A percentile compares a stretch with the other conserved stretches of the same genome.
Evolutionary conservation across 2,888 invertebrate species (phyloP).

Genomic region (Macrophya annulata): DNA sequence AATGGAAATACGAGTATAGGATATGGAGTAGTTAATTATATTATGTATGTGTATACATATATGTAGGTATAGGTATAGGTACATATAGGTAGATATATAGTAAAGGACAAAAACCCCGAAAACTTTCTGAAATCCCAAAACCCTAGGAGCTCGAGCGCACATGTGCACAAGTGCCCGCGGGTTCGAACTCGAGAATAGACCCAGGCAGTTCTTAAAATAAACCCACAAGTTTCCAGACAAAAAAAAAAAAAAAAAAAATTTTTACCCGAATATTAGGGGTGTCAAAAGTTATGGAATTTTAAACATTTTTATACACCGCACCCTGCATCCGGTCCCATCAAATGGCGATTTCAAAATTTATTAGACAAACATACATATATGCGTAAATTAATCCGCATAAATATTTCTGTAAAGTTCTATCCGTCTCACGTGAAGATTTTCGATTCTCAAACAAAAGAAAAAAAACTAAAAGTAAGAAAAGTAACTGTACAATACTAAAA

Average conservation of each 20-base stretch:
- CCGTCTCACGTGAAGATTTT: neutral
- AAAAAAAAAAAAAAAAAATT: neutral
- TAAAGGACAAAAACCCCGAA: conserved; percentile 9
- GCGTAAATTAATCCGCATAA: neutral
- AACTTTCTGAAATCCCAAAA: conserved; percentile 11
- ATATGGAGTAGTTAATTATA: neutral
- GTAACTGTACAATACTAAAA: neutral
- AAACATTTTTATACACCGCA: neutral
- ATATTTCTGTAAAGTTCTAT: neutral
- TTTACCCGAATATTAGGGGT: conserved; percentile 18
- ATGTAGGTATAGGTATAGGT: neutral
- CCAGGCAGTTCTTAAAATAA: conserved; percentile 20
- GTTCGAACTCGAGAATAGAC: neutral
- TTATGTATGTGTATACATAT: neutral
- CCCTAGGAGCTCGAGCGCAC: conserved; percentile 1
- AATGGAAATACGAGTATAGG: neutral
- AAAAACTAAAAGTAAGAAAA: neutral
- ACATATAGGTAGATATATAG: neutral
- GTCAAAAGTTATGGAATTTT: conserved; percentile 17
- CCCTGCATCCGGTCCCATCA: neutral
- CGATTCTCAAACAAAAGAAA: neutral
- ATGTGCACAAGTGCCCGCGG: conserved; percentile 2
- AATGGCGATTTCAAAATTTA: neutral
- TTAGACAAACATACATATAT: neutral
- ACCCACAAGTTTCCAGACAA: neutral